Conservation (phyloP, 2,113 vertebrate genomes). For the Lonchura striata region DNA sequence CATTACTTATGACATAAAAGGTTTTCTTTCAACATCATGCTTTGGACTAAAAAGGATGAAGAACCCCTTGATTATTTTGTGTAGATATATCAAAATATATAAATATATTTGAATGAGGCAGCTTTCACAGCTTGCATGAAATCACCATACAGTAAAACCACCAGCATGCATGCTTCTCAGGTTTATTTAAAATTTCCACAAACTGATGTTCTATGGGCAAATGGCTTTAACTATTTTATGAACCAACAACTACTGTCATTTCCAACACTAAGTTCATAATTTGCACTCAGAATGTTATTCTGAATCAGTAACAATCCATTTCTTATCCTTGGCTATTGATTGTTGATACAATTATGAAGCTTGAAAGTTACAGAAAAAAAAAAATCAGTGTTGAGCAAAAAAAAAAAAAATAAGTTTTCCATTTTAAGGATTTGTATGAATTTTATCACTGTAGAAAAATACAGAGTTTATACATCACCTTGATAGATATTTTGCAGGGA, state of each 20-base stretch:
- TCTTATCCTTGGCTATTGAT: background rate
- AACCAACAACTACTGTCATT: background rate
- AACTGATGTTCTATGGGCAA: background rate
- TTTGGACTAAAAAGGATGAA: background rate
- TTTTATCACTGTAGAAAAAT: background rate
- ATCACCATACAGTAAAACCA: background rate
- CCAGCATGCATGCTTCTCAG: background rate
- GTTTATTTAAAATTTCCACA: background rate
- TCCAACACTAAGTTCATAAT: background rate
- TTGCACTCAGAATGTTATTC: background rate
- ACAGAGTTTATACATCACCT: background rate
- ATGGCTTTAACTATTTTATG: background rate
- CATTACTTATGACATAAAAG: background rate
- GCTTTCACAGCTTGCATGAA: background rate
- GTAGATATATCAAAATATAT: background rate
- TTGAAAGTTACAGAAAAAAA: background rate
- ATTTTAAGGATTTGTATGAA: background rate
- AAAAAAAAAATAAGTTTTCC: background rate
- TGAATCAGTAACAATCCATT: background rate
- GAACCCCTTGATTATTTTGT: background rate
- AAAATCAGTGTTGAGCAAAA: background rate
- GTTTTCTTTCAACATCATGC: background rate
- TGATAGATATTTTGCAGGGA: background rate
- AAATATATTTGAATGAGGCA: background rate
- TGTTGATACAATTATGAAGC: background rate